phyloP scores from a whole-genome alignment of 2,113 vertebrate species.

The Hypomesus transpacificus region DNA sequence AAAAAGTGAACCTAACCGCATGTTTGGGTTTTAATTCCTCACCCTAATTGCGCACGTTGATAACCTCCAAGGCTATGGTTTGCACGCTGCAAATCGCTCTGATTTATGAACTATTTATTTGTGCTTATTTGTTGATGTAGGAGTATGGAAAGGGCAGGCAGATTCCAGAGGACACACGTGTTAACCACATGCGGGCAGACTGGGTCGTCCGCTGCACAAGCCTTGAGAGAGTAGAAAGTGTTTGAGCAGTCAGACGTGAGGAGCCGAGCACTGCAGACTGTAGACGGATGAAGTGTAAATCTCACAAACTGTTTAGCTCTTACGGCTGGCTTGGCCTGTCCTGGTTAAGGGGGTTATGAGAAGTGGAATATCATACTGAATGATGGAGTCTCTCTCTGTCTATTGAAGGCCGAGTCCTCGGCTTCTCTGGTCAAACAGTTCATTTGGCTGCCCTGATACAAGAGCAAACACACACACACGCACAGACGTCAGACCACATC shows the following conservation, averaged over 20 bases:
- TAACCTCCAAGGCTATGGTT: conserved; percentile 21
- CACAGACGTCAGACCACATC: conserved; percentile 57
- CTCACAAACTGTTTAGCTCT: conserved; percentile 49
- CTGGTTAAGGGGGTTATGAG: conserved; percentile 44
- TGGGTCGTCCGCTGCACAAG: conserved; percentile 25
- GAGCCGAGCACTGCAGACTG: background rate
- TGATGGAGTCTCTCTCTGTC: conserved; percentile 12
- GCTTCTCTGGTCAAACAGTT: conserved; percentile 54
- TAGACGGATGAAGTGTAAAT: background rate
- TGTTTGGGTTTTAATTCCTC: conserved; percentile 53
- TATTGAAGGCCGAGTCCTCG: conserved; percentile 52
- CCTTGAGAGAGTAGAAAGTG: conserved; percentile 17
- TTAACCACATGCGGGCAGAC: conserved; percentile 34
- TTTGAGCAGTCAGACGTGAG: background rate
- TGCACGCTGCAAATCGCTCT: conserved; percentile 16
- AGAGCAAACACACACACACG: conserved; percentile 58
- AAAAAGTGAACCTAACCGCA: conserved; percentile 44
- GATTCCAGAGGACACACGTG: conserved; percentile 36
- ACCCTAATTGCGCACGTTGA: conserved; percentile 37
- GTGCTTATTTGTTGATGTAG: conserved; percentile 27
- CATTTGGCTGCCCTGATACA: conserved; percentile 57
- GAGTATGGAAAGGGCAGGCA: conserved; percentile 11
- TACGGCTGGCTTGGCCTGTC: conserved; percentile 29
- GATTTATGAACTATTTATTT: conserved; percentile 28
- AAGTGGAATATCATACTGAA: conserved; percentile 29